Conservation (phyloP, 2,113 vertebrate species). For the Cardinalis cardinalis region DNA sequence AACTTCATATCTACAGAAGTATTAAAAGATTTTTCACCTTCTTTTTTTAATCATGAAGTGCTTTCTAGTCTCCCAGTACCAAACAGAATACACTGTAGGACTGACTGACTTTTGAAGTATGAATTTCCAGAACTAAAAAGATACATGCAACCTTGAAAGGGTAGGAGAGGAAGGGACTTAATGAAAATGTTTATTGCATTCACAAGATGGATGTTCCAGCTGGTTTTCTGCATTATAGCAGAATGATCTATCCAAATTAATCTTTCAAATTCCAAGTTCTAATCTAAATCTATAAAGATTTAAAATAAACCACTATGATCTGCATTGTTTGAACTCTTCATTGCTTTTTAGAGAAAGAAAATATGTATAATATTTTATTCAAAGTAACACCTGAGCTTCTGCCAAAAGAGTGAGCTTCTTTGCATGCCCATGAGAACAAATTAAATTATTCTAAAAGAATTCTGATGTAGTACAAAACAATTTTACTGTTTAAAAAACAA, state of each 20-base stretch:
- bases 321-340: background rate
- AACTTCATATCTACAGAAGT: background rate
- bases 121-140: background rate
- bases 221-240: background rate
- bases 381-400: background rate
- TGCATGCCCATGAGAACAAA: background rate
- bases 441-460: background rate
- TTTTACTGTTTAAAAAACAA: background rate
- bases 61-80: background rate
- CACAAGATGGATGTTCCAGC: background rate
- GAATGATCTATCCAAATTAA: background rate
- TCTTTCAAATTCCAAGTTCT: background rate
- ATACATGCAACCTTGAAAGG: background rate
- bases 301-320: background rate
- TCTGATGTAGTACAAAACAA: background rate
- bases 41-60: background rate
- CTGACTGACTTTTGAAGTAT: background rate
- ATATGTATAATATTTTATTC: background rate
- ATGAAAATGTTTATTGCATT: background rate
- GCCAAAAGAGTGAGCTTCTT: background rate
- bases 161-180: background rate
- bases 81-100: background rate
- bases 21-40: background rate
- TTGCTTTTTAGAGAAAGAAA: background rate
- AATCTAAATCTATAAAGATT: background rate